Evolutionary conservation across 2,888 invertebrate species (phyloP).

Genomic region (Hanleya hanleyi): DNA sequence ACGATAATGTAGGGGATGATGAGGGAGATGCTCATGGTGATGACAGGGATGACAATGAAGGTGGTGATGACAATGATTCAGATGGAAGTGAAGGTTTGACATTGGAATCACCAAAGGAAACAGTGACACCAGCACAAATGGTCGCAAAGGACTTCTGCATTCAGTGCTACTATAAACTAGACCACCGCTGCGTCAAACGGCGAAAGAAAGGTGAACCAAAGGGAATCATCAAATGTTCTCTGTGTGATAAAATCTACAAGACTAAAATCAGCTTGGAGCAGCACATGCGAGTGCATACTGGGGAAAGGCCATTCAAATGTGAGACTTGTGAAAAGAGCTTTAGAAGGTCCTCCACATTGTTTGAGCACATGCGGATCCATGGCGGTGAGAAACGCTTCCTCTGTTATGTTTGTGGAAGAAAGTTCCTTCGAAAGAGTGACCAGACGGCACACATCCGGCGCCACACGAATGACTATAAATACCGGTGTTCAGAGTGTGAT

Average conservation of each 20-base stretch:
- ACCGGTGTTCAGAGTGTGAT: background rate
- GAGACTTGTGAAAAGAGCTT: background rate
- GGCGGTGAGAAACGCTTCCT: background rate
- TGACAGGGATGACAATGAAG: background rate
- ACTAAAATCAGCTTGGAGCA: background rate
- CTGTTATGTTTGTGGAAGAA: background rate
- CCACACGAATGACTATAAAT: background rate
- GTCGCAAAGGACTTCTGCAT: background rate
- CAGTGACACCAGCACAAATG: background rate
- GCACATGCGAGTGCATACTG: background rate
- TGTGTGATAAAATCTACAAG: background rate
- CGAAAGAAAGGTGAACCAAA: background rate
- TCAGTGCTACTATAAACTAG: background rate
- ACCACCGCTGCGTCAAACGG: background rate
- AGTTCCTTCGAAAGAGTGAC: background rate
- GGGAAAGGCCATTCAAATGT: background rate
- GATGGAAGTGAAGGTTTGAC: background rate
- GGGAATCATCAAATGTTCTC: background rate
- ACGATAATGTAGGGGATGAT: background rate
- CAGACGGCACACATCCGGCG: background rate
- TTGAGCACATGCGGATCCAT: conserved; percentile 1
- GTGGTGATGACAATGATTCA: background rate
- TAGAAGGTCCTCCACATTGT: background rate
- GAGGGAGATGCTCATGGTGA: background rate
- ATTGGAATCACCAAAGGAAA: background rate